phyloP scores from a whole-genome alignment of 2,797 vertebrate genomes.

The Philypnodon macrostomus region DNA sequence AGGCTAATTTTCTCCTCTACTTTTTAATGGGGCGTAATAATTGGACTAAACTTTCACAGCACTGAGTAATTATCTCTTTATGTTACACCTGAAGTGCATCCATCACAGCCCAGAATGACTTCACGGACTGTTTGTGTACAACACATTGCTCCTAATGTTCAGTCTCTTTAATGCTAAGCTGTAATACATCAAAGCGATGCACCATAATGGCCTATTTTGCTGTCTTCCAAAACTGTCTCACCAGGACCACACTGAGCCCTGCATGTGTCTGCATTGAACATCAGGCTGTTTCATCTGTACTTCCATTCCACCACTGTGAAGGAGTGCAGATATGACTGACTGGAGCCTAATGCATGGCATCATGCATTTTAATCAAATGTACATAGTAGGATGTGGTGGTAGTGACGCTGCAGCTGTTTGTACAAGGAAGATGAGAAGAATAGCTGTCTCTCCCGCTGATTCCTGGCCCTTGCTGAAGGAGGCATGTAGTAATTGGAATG shows the following conservation, averaged over 20 bases:
- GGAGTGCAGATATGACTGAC: conserved; percentile 9
- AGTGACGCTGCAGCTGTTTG: conserved; percentile 39
- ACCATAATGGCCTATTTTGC: conserved; percentile 32
- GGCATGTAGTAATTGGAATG: conserved; percentile 61
- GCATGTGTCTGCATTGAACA: conserved; percentile 27
- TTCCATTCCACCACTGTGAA: conserved; percentile 30
- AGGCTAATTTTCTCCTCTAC: conserved; percentile 1
- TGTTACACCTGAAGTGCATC: conserved; percentile 18
- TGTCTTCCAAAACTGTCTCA: conserved; percentile 25
- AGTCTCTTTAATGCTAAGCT: conserved; percentile 26
- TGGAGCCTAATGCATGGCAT: conserved; percentile 18
- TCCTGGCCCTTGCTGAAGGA: conserved; percentile 49
- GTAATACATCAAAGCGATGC: conserved; percentile 30
- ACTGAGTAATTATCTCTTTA: conserved; percentile 5
- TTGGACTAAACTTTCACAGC: conserved; percentile 3
- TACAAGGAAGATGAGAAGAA: conserved; percentile 50
- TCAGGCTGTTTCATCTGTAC: conserved; percentile 22
- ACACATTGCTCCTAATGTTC: conserved; percentile 33
- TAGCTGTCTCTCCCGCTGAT: conserved; percentile 48
- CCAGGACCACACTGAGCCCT: conserved; percentile 22
- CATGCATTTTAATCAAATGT: conserved; percentile 54
- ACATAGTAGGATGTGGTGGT: conserved; percentile 38
- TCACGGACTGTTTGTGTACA: conserved; percentile 12
- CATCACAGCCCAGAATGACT: conserved; percentile 12
- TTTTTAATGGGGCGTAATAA: conserved; percentile 12